phyloP scores from a whole-genome alignment of 2,888 invertebrate genomes.

The Dolichopus griseipennis region DNA sequence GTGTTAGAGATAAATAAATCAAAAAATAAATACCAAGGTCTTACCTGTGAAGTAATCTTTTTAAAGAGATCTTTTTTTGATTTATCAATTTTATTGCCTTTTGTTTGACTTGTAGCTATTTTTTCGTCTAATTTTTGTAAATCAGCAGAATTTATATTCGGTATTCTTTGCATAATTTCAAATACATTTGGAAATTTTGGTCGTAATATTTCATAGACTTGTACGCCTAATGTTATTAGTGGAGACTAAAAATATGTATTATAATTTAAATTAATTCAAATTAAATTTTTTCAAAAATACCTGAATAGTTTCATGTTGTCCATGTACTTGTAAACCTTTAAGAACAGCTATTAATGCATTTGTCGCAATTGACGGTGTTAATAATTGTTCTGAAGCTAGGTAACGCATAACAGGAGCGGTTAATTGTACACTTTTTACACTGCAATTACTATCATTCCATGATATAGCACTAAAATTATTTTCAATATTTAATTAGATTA shows the following conservation, averaged over 20 bases:
- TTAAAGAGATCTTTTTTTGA: conserved; percentile 85
- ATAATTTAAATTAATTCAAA: not conserved
- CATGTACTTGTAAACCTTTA: conserved; percentile 73
- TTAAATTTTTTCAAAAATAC: conserved; percentile 46
- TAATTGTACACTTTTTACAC: conserved; percentile 68
- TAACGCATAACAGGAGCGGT: conserved; percentile 63
- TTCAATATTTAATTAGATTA: not conserved
- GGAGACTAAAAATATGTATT: conserved; percentile 34
- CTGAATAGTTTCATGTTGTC: conserved; percentile 84
- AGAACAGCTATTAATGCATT: conserved; percentile 70
- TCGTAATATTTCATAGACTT: conserved; percentile 74
- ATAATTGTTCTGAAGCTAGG: conserved; percentile 53
- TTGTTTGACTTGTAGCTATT: conserved; percentile 55
- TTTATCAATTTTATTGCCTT: conserved; percentile 76
- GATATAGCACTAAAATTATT: conserved; percentile 51
- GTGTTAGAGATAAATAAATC: not conserved
- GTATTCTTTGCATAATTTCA: conserved; percentile 67
- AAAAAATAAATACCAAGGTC: too few species aligned
- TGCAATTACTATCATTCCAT: conserved; percentile 80
- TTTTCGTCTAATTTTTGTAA: conserved; percentile 80
- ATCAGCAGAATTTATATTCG: conserved; percentile 70
- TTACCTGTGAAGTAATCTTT: conserved; percentile 75
- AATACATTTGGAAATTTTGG: conserved; percentile 62
- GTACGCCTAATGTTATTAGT: conserved; percentile 69
- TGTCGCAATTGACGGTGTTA: conserved; percentile 58